Percentiles rank a stretch among this genome's conserved stretches.
Conservation (phyloP, 35 echinoderm and acorn worm genomes). For the Anneissia japonica region DNA sequence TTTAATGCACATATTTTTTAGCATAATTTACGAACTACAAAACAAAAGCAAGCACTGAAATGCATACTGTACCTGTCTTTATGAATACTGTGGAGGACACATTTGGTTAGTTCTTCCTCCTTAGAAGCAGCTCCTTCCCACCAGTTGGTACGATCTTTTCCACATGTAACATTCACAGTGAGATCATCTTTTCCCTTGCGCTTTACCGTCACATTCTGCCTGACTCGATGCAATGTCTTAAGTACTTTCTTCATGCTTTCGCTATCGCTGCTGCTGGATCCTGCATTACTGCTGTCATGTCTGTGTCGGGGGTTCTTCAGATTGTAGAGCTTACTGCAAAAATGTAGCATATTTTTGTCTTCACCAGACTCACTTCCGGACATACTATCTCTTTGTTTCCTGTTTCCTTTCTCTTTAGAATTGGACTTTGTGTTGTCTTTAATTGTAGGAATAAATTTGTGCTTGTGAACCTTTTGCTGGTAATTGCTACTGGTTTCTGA, state of each 20-base stretch:
- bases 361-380: background rate
- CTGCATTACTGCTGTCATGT: background rate
- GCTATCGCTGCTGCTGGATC: background rate
- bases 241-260: background rate
- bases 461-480: background rate
- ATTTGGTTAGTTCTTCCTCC: background rate
- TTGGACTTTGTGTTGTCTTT: background rate
- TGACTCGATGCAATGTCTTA: background rate
- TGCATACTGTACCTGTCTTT: background rate
- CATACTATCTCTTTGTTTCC: background rate
- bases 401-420: background rate
- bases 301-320: background rate
- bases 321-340: background rate
- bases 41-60: too few relatives aligned
- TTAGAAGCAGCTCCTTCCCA: background rate
- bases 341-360: background rate
- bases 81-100: background rate
- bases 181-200: background rate
- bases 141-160: background rate
- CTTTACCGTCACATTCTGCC: background rate
- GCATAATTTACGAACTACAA: too few relatives aligned
- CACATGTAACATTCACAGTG: background rate
- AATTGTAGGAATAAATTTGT: background rate
- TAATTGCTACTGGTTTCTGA: background rate
- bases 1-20: too few relatives aligned